These are phyloP conservation scores for Haliclona indistincta DNA, from an alignment of 37 sponge, comb jelly and placozoan species.

Conservation along the genomic window DNA sequence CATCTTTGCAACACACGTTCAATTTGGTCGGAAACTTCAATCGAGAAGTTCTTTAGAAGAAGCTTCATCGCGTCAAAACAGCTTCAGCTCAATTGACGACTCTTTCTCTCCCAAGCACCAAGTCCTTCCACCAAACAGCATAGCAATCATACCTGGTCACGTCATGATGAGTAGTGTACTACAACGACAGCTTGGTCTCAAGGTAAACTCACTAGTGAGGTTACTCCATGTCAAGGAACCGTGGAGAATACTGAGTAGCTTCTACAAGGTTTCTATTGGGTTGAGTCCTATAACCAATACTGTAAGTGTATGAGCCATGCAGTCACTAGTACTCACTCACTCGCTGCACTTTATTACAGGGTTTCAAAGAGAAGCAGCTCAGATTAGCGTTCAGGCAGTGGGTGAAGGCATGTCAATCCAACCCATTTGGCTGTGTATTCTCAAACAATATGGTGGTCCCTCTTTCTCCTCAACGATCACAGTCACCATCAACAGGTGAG, in stretches of 20 bases:
- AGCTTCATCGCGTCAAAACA: not conserved
- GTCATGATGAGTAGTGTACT: constrained; percentile 67
- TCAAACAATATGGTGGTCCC: not conserved
- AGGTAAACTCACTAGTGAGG: constrained; percentile 29
- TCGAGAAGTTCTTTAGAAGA: not conserved
- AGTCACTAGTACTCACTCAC: not conserved
- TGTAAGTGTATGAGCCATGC: not conserved
- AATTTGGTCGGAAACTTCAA: not conserved
- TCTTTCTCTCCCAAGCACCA: not conserved
- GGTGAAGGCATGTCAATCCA: not conserved
- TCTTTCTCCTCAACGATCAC: not conserved
- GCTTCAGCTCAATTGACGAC: not conserved
- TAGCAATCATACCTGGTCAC: constrained; percentile 55
- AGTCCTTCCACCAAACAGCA: not conserved
- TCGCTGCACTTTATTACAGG: not conserved
- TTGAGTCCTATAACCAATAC: constrained; percentile 6
- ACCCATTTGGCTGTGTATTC: not conserved
- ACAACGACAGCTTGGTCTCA: constrained; percentile 53
- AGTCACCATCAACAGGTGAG: too few relatives aligned
- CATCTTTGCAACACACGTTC: not conserved
- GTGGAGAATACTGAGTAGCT: constrained; percentile 2
- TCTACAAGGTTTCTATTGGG: not conserved
- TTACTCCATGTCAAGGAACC: constrained; percentile 30
- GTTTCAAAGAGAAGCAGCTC: not conserved
- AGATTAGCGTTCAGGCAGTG: not conserved